phyloP scores from a whole-genome alignment of 2,888 invertebrate genomes.

The Amphipyra tragopoginis region DNA sequence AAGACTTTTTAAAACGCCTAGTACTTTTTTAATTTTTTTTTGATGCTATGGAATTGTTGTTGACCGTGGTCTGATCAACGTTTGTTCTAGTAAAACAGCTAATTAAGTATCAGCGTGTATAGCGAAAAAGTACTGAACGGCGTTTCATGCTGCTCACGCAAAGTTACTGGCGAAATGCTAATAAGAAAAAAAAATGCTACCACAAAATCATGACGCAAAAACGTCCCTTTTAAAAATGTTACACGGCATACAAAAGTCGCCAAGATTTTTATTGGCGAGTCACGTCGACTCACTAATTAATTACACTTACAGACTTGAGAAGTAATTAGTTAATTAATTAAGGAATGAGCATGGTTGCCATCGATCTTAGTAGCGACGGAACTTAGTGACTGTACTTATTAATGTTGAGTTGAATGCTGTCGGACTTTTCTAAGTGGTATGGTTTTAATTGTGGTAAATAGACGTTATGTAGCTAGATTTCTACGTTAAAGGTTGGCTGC shows the following conservation, averaged over 20 bases:
- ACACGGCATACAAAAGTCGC: constrained; percentile 15
- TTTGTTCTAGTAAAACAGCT: too few species aligned
- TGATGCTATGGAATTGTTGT: too few species aligned
- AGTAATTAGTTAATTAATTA: constrained; percentile 69
- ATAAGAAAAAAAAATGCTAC: too few species aligned
- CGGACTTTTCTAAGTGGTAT: not conserved
- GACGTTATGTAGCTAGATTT: too few species aligned
- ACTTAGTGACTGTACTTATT: constrained; percentile 11
- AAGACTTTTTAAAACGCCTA: too few species aligned
- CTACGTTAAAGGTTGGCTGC: too few species aligned
- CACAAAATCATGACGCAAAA: not conserved
- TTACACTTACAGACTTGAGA: constrained; percentile 55
- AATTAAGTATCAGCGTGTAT: too few species aligned
- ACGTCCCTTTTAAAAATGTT: constrained; percentile 4
- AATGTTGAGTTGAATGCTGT: constrained; percentile 19
- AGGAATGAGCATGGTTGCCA: constrained; percentile 48
- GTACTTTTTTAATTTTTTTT: too few species aligned
- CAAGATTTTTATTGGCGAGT: constrained; percentile 45
- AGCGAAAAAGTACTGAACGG: too few species aligned
- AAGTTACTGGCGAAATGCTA: too few species aligned
- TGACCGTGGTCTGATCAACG: too few species aligned
- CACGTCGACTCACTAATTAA: constrained; percentile 60
- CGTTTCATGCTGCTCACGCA: too few species aligned
- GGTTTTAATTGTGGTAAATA: constrained; percentile 1
- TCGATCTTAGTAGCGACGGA: constrained; percentile 34